Base-by-base conservation (phyloP, 2,888 invertebrate species). In the Glaucopsyche alexis region DNA sequence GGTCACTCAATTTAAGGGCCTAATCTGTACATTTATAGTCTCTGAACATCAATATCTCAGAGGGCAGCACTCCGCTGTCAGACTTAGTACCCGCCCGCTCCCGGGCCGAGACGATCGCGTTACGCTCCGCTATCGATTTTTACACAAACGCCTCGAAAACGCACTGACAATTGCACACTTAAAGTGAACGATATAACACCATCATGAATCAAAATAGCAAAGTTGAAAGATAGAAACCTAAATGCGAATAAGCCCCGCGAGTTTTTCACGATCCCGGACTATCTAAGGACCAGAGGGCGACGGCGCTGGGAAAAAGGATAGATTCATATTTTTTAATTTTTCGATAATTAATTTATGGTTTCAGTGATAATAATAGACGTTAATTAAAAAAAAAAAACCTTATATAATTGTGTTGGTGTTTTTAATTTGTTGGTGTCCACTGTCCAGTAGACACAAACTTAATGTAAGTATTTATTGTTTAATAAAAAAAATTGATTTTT, bases 61-160 rank as follows among this genome's bases (percentile, higher is more conserved):
- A 76, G 76, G 79, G 78, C 78, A 79, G 77, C 79, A 78, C 77
- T 71, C 69, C 49, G 66, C 76, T 76, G 74, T 77, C 76, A 75
- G 64, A 60, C 71, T 79, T 80, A 90, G 90, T 90, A 78, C 80
- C 86, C 89, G 90, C 89, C 90, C 90, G 89, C 78, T 80, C 84
- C 83, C 83, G 87, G 90, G 86, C 82, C 38, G 72, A 73, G 65
- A 38, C 71, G 74, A 79, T 79, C 79, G 86, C 76, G 76, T 69
- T 66, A 40, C 66, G 19, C 7, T 14, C 45, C 7, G 1, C 7
- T 74, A 76, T 76, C 45, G 78, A 78, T 78, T 76, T 76, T 71
- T 67, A 40, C 55, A 42, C 55, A 60, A 72, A 70, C 64, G 72
- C 74, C 73, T 73, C 80, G 76, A 71, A 67, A 72, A 74, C 75